Evolutionary conservation across 2,888 invertebrate genomes (phyloP).

Genomic region (Lithosia quadra): DNA sequence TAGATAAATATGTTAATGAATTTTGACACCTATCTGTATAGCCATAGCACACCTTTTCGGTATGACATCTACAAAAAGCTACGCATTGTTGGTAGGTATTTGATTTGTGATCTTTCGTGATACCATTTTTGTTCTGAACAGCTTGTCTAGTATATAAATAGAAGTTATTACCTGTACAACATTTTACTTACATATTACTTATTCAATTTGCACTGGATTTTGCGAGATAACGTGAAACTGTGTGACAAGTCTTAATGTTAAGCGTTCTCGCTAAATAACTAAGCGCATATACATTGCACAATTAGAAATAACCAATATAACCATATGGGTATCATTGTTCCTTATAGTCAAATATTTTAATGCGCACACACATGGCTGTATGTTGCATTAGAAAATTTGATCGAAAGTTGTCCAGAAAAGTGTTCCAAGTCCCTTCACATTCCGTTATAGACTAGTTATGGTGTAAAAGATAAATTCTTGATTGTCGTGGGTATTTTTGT

Average conservation of each 20-base stretch:
- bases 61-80: no score
- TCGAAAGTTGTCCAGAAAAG: constrained; percentile 21
- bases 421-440: constrained; percentile 59
- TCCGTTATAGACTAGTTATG: constrained; percentile 69
- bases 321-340: neutral
- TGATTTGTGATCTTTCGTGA: no score
- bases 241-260: neutral
- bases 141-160: no score
- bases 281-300: neutral
- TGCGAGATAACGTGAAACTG: neutral
- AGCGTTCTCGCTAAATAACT: neutral
- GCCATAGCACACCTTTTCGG: no score
- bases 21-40: no score
- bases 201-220: neutral
- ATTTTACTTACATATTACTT: neutral
- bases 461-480: constrained; percentile 50
- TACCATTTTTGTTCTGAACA: no score
- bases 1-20: no score
- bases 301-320: constrained; percentile 2
- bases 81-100: no score
- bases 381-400: constrained; percentile 5
- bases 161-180: neutral
- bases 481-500: constrained; percentile 74
- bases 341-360: neutral
- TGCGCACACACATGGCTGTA: neutral